Conservation (phyloP, 2,888 invertebrate species). For the Rhopalosiphum nymphaeae region DNA sequence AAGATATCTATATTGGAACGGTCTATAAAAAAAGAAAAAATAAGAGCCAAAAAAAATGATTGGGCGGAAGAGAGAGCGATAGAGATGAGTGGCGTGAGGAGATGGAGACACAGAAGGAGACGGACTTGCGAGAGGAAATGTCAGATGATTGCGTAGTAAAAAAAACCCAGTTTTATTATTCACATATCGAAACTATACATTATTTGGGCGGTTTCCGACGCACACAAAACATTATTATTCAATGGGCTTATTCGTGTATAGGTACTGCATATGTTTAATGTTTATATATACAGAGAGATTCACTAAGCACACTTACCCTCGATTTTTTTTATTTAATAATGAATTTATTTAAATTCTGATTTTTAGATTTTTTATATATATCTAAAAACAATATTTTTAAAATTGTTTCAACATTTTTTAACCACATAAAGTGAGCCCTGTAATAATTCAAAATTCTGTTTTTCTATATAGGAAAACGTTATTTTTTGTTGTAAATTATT, state of each 20-base stretch:
- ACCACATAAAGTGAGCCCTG: neutral
- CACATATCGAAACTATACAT: neutral
- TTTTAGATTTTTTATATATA: neutral
- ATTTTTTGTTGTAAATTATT: neutral
- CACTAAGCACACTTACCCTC: too few species aligned
- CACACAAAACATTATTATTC: constrained; percentile 15
- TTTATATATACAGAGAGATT: neutral
- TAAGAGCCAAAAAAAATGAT: neutral
- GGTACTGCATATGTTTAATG: neutral
- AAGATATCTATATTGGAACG: neutral
- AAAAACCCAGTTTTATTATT: constrained; percentile 14
- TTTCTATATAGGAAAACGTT: neutral
- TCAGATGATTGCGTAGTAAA: neutral
- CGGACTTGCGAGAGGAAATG: neutral
- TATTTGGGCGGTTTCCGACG: neutral
- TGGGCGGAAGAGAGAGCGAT: neutral
- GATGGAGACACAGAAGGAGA: neutral
- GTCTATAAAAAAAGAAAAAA: neutral
- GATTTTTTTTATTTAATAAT: neutral
- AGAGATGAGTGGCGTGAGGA: neutral
- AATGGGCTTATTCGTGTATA: neutral
- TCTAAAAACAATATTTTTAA: neutral
- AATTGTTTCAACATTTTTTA: too few species aligned
- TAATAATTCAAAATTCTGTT: neutral
- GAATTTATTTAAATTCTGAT: neutral